These are phyloP conservation scores for Sinonovacula constricta DNA, from an alignment of 1,140 invertebrate genomes.

Conservation along the genomic window DNA sequence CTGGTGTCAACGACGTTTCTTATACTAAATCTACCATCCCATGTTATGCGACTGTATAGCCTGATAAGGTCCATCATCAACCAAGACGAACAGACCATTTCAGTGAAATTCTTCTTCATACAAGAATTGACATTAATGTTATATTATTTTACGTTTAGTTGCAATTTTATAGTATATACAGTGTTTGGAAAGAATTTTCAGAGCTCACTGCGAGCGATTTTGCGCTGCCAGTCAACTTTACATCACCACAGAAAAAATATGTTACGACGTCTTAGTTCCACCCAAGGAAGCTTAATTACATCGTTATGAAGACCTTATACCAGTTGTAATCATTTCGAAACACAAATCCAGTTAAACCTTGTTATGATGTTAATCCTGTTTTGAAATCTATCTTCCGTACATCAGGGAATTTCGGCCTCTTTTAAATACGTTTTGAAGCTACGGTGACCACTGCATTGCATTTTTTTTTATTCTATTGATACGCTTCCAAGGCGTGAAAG, in stretches of 20 bases:
- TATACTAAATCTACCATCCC: slow-evolving; percentile 85
- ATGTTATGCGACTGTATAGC: slow-evolving; percentile 68
- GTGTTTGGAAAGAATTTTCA: slow-evolving; percentile 37
- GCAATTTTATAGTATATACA: slow-evolving; percentile 48
- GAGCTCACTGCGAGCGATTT: slow-evolving; percentile 3
- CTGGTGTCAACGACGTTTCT: slow-evolving; percentile 90
- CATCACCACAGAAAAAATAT: slow-evolving; percentile 9
- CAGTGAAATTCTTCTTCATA: slow-evolving; percentile 9
- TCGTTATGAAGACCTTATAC: too few species aligned
- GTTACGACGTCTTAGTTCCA: slow-evolving; percentile 12
- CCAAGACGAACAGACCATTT: neutral
- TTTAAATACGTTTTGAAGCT: too few species aligned
- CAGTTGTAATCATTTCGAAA: too few species aligned
- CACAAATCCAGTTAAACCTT: too few species aligned
- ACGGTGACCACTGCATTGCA: too few species aligned
- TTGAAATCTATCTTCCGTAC: too few species aligned
- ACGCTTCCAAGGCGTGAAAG: too few species aligned
- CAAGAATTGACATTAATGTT: slow-evolving; percentile 40
- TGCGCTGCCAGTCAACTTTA: slow-evolving; percentile 8
- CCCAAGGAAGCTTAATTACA: neutral
- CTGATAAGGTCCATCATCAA: slow-evolving; percentile 54
- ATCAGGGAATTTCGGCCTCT: too few species aligned
- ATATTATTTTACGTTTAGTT: slow-evolving; percentile 33
- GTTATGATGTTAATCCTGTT: too few species aligned
- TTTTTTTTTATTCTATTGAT: too few species aligned